phyloP scores from a whole-genome alignment of 2,113 vertebrate genomes.

The Oxyruncus cristatus region DNA sequence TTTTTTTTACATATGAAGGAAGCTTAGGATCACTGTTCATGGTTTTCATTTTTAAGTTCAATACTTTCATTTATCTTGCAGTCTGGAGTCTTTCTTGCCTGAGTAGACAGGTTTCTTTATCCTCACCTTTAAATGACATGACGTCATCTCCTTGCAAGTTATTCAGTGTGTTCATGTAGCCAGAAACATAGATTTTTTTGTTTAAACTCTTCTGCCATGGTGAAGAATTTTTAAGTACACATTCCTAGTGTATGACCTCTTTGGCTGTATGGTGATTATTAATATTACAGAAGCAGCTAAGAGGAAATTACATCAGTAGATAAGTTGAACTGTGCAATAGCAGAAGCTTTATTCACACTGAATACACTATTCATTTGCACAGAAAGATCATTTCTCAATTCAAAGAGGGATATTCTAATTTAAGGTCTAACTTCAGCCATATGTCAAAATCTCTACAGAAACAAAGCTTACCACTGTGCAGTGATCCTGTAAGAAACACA shows the following conservation, averaged over 20 bases:
- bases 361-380: conserved; percentile 79
- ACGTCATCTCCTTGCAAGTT: not conserved
- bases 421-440: conserved; percentile 74
- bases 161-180: not conserved
- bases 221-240: conserved; percentile 36
- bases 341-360: conserved; percentile 71
- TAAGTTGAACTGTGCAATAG: conserved; percentile 66
- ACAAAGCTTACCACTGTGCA: conserved; percentile 77
- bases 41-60: not conserved
- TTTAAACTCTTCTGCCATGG: not conserved
- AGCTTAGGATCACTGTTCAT: not conserved
- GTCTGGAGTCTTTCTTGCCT: not conserved
- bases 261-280: conserved; percentile 64
- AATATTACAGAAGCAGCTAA: conserved; percentile 66
- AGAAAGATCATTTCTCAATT: conserved; percentile 78
- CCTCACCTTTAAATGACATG: not conserved
- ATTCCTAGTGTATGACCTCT: conserved; percentile 63
- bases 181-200: conserved; percentile 6
- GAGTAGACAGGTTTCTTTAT: conserved; percentile 7
- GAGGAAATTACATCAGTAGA: conserved; percentile 79
- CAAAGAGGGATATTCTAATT: conserved; percentile 79
- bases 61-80: not conserved
- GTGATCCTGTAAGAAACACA: conserved; percentile 58
- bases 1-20: not conserved
- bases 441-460: conserved; percentile 73